Evolutionary conservation across 2,113 vertebrate species (phyloP).

Genomic region (Cheilinus undulatus): DNA sequence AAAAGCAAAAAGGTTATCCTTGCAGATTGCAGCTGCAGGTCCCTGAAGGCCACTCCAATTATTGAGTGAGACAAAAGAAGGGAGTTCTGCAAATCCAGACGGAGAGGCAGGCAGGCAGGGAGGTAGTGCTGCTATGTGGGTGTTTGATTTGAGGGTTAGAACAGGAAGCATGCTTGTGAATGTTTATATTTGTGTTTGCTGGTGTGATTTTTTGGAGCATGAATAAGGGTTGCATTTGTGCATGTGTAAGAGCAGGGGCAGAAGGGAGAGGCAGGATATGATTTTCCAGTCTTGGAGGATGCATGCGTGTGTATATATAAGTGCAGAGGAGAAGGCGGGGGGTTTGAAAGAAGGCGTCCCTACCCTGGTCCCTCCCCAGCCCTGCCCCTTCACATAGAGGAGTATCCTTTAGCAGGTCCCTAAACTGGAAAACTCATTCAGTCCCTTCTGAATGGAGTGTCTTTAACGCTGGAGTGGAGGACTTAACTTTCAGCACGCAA

Average conservation of each 20-base stretch:
- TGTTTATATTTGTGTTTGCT: neutral
- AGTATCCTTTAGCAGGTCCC: constrained; percentile 76
- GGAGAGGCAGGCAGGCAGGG: neutral
- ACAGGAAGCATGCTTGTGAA: neutral
- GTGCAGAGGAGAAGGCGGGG: constrained; percentile 13
- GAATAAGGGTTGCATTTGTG: constrained; percentile 14
- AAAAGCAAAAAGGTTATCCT: constrained; percentile 71
- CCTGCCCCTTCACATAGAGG: constrained; percentile 75
- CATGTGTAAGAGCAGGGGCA: constrained; percentile 25
- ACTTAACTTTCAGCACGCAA: constrained; percentile 71
- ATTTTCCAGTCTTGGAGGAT: constrained; percentile 41
- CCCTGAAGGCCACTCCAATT: constrained; percentile 65
- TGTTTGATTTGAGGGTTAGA: neutral
- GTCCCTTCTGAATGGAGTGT: constrained; percentile 80
- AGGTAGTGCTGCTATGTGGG: neutral
- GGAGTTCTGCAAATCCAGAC: constrained; percentile 13
- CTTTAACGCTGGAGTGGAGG: constrained; percentile 68
- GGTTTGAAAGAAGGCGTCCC: constrained; percentile 66
- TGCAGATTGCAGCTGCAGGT: constrained; percentile 45
- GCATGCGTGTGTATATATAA: neutral
- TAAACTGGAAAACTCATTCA: constrained; percentile 79
- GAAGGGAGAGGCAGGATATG: constrained; percentile 35
- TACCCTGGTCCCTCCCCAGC: constrained; percentile 65
- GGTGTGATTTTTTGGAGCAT: neutral
- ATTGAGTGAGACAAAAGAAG: constrained; percentile 56